phyloP scores from a whole-genome alignment of 1,140 invertebrate genomes.

The Whitmania pigra region DNA sequence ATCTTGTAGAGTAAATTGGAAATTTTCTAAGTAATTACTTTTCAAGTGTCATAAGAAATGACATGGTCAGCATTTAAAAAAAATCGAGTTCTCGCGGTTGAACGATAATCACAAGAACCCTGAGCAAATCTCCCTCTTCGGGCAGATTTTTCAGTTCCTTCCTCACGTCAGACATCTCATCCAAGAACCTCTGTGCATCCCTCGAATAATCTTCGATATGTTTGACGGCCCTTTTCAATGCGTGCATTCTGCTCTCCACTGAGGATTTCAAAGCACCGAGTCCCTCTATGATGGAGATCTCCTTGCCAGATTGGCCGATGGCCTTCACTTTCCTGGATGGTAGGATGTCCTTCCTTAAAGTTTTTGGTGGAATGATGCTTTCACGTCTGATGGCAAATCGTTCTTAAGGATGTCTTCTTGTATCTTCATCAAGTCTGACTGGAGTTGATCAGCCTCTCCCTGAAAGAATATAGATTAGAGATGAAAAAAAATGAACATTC shows the following conservation, averaged over 20 bases:
- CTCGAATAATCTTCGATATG: neutral
- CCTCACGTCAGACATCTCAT: neutral
- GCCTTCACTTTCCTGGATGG: constrained; percentile 1
- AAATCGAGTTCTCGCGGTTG: no score
- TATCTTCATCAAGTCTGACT: constrained; percentile 3
- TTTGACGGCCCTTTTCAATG: neutral
- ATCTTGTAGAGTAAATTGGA: no score
- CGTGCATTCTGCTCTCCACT: neutral
- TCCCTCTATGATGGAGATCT: neutral
- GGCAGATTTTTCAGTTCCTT: no score
- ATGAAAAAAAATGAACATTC: no score
- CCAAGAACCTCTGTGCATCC: neutral
- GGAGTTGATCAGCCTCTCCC: neutral
- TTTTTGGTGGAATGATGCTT: neutral
- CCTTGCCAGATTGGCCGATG: neutral
- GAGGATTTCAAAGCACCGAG: neutral
- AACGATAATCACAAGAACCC: no score
- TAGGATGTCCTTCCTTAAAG: neutral
- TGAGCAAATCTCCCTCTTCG: no score
- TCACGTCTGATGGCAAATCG: neutral
- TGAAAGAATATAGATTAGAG: neutral
- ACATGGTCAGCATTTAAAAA: no score
- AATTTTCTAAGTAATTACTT: no score
- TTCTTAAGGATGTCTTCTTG: neutral
- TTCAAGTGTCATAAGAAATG: no score